Evolutionary conservation across 2,888 invertebrate genomes (phyloP).

Genomic region (Exocentrus adspersus): DNA sequence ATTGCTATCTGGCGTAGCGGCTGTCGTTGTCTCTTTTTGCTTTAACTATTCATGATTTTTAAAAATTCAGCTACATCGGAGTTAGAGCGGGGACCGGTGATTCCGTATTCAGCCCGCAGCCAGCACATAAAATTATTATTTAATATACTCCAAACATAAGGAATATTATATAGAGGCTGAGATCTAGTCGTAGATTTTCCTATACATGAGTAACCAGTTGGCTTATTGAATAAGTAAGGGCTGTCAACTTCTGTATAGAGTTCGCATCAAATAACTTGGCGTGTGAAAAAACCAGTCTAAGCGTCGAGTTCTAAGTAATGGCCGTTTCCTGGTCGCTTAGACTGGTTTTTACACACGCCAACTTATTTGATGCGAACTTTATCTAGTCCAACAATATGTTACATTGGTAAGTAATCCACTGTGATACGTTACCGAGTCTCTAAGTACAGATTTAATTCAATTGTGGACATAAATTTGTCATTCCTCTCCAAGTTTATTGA

Average conservation of each 20-base stretch:
- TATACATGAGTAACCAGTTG: background rate
- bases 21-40: conserved; percentile 16
- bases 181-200: background rate
- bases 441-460: conserved; percentile 12
- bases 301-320: too few species aligned
- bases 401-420: background rate
- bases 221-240: too few species aligned
- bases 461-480: conserved; percentile 20
- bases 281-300: too few species aligned
- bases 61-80: conserved; percentile 17
- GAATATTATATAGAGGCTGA: conserved; percentile 5
- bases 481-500: conserved; percentile 19
- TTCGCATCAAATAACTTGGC: too few species aligned
- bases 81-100: conserved; percentile 1
- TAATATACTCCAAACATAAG: conserved; percentile 14
- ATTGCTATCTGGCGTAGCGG: conserved; percentile 15
- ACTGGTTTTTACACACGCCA: too few species aligned
- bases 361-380: too few species aligned
- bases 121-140: conserved; percentile 15
- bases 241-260: too few species aligned
- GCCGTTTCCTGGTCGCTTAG: too few species aligned
- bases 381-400: too few species aligned
- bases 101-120: conserved; percentile 9
- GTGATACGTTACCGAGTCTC: background rate
- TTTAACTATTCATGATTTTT: conserved; percentile 17